Percentiles rank a stretch among this genome's conserved stretches.
Conservation (phyloP, 2,797 vertebrate species). For the Pogoniulus pusillus region DNA sequence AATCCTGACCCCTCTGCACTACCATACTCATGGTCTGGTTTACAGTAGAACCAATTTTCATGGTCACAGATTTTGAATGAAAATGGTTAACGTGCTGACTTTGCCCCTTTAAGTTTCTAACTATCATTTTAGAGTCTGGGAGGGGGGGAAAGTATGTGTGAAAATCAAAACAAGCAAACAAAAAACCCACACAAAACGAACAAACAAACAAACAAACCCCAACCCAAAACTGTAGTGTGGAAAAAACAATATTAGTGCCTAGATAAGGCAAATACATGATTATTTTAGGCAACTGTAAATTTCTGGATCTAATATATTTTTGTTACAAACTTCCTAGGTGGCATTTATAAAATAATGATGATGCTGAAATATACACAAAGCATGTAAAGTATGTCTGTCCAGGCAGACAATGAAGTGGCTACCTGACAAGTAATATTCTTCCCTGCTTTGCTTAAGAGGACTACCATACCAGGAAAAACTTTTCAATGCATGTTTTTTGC, state of each 20-base stretch:
- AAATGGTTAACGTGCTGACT: not conserved
- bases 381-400: constrained; percentile 71
- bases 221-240: not conserved
- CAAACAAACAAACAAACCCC: too few species aligned
- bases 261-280: constrained; percentile 79
- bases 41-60: not conserved
- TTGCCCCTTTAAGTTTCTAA: constrained; percentile 22
- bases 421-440: constrained; percentile 60
- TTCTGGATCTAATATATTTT: constrained; percentile 71
- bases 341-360: constrained; percentile 84
- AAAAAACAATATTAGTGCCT: constrained; percentile 57
- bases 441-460: constrained; percentile 63
- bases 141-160: not conserved
- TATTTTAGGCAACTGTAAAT: constrained; percentile 79
- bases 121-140: not conserved
- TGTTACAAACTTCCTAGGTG: constrained; percentile 68
- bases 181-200: too few species aligned
- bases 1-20: too few species aligned
- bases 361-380: constrained; percentile 78
- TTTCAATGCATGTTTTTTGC: not conserved
- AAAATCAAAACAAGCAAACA: too few species aligned
- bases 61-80: not conserved
- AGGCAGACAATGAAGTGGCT: constrained; percentile 61
- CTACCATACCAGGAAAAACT: not conserved
- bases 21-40: not conserved